phyloP scores from a whole-genome alignment of 2,888 invertebrate species.

The Polydrusus pterygomalis region DNA sequence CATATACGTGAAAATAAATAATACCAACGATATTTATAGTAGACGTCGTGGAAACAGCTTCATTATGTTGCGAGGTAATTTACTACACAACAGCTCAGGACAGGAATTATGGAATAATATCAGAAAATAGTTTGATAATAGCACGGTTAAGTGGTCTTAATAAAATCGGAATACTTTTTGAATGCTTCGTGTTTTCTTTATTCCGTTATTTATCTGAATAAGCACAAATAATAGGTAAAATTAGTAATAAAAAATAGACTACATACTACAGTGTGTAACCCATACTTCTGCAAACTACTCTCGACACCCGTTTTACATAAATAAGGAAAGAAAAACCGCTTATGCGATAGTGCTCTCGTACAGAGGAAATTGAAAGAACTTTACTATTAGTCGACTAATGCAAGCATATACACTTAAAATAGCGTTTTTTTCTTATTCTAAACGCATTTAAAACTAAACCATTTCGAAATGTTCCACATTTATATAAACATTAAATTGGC shows the following conservation, averaged over 20 bases:
- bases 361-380: neutral
- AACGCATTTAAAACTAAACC: slow-evolving; percentile 8
- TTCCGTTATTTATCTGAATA: slow-evolving; percentile 8
- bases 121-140: slow-evolving; percentile 45
- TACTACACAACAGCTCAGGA: slow-evolving; percentile 26
- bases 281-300: too few species aligned
- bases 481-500: neutral
- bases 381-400: slow-evolving; percentile 5
- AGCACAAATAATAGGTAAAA: neutral
- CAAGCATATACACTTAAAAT: neutral
- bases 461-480: slow-evolving; percentile 19
- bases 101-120: slow-evolving; percentile 43
- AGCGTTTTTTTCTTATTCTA: slow-evolving; percentile 4
- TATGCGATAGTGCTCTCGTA: neutral
- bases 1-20: slow-evolving; percentile 35
- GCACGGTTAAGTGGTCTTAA: slow-evolving; percentile 26
- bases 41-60: slow-evolving; percentile 40
- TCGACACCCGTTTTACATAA: too few species aligned
- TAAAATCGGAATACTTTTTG: slow-evolving; percentile 32
- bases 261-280: too few species aligned
- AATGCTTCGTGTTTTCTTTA: slow-evolving; percentile 14
- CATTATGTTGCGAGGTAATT: slow-evolving; percentile 41
- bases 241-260: too few species aligned
- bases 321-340: slow-evolving; percentile 1
- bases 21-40: slow-evolving; percentile 34